These are phyloP conservation scores for Polydrusus tereticollis DNA, from an alignment of 2,888 invertebrate genomes.

Conservation along the genomic window DNA sequence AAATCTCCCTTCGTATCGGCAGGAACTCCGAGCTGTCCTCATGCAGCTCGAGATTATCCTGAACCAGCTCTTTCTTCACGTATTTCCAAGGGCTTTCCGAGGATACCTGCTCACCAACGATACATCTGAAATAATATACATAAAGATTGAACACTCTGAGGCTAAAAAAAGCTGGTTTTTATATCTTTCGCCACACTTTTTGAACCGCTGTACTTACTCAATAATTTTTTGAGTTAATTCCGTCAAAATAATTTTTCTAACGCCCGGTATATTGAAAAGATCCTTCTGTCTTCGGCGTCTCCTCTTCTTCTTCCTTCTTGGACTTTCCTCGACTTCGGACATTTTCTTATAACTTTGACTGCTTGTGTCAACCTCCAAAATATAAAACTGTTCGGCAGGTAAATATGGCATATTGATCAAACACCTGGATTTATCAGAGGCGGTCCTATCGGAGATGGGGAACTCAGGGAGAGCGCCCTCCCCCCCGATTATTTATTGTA, in stretches of 20 bases:
- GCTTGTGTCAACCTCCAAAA: neutral
- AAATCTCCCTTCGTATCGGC: conserved; percentile 64
- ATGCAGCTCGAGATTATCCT: conserved; percentile 74
- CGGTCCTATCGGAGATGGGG: too few species aligned
- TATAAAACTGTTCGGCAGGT: neutral
- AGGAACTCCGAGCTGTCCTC: conserved; percentile 70
- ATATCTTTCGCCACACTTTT: too few species aligned
- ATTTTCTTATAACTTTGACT: conserved; percentile 1
- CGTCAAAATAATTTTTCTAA: conserved; percentile 69
- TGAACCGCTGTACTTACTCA: conserved; percentile 66
- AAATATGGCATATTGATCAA: neutral
- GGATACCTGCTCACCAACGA: conserved; percentile 78
- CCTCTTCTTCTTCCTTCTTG: conserved; percentile 36
- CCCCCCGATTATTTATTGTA: too few species aligned
- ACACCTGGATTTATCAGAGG: too few species aligned
- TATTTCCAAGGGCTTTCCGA: conserved; percentile 82
- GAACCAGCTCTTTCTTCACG: conserved; percentile 73
- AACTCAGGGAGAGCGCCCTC: too few species aligned
- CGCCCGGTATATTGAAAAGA: conserved; percentile 71
- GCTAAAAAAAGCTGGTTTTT: too few species aligned
- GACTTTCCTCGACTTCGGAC: conserved; percentile 8
- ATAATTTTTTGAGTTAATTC: conserved; percentile 74
- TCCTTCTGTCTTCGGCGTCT: conserved; percentile 49
- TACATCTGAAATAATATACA: conserved; percentile 65
- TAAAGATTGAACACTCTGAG: too few species aligned